phyloP scores from a whole-genome alignment of 2,113 vertebrate species.

The Rhynchomys soricoides region DNA sequence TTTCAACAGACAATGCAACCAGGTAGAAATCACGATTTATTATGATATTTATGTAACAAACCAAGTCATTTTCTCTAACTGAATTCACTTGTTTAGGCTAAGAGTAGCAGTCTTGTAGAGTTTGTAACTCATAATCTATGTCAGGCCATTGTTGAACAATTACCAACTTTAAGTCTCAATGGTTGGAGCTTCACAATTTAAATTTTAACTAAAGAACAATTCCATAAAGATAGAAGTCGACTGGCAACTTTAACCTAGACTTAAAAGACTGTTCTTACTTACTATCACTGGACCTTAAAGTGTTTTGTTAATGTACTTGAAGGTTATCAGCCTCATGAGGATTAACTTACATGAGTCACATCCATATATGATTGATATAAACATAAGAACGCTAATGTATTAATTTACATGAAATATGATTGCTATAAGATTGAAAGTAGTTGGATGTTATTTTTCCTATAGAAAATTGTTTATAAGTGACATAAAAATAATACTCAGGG shows the following conservation, averaged over 20 bases:
- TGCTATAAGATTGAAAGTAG: neutral
- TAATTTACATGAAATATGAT: neutral
- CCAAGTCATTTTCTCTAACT: neutral
- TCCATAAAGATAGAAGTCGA: conserved; percentile 7
- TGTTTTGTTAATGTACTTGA: neutral
- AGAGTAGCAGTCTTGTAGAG: neutral
- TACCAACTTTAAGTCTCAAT: conserved; percentile 5
- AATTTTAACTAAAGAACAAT: conserved; percentile 41
- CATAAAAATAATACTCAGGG: neutral
- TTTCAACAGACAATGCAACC: neutral
- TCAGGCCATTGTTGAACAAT: neutral
- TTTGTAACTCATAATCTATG: neutral
- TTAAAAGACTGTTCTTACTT: neutral
- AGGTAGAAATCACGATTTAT: neutral
- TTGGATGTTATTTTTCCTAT: neutral
- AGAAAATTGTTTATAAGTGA: conserved; percentile 12
- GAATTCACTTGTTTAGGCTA: neutral
- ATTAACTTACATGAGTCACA: neutral
- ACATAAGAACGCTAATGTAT: neutral
- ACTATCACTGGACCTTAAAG: neutral
- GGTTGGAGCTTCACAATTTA: conserved; percentile 6
- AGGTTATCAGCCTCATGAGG: neutral
- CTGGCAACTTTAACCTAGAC: neutral
- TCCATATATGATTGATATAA: neutral
- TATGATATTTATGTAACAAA: neutral